Base-by-base conservation (phyloP, 2,113 vertebrate species). In the Galemys pyrenaicus region DNA sequence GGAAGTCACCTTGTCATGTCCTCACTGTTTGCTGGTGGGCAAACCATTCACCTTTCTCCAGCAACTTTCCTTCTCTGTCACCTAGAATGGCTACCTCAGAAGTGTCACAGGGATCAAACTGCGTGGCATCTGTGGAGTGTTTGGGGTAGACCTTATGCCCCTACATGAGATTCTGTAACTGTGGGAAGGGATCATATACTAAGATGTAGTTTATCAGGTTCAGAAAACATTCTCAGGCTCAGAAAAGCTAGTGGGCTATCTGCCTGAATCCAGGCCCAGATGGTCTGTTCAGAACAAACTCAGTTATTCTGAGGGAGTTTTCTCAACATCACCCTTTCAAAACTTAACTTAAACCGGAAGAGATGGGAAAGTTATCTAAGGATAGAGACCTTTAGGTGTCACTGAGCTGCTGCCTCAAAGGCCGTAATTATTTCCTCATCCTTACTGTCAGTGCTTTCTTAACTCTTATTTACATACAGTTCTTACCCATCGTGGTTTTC, bases 391-490 rank as follows among this genome's bases (percentile, higher is more conserved):
- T 87, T 92, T 89, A 87, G 70, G 70, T 96, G 51, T 96, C 94
- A 97, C 92, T 84, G 82, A 92, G 58, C 90, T 79, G 56, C 46
- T 93, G 64, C 65, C 64, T 30, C 51, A 75, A 92, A 96, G 79
- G 82, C 89, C 62, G 17, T 84, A 95, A 94, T 96, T 97, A 97
- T 93, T 91, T 87, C 87, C 41, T 96, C 87, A 95, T 67, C 89
- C 70, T 87, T 46, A 54, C 58, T 95, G 95, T 91, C 58, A 80
- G 44, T 60, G 82, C 35, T 79, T 94, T 93, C 65, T 94, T 92
- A 81, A 95, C 85, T 92, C 89, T 91, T 71, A 67, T 46, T 95
- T 88, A 94, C 81, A 82, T 62, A 85, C 20, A 75, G 68, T 96
- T 94, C 83, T 91, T 97, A 89, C 82, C 67, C 79, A 92, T 89